Percentiles rank a stretch among this genome's conserved stretches.
phyloP scores from a whole-genome alignment of 30 jellyfish, hydroid and myxozoan genomes.

The Aurelia coerulea region DNA sequence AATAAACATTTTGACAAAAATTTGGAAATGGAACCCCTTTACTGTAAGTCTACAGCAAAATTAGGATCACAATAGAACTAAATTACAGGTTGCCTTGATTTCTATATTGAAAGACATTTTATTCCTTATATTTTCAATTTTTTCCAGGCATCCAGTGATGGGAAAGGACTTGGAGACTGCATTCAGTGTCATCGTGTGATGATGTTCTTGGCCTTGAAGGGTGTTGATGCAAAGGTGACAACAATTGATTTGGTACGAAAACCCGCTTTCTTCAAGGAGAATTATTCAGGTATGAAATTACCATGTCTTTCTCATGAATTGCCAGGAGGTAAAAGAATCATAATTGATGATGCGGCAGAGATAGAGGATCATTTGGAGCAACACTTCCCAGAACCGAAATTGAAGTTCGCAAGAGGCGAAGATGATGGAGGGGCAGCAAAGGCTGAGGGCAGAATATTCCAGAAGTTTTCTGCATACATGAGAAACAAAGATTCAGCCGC shows the following conservation, averaged over 20 bases:
- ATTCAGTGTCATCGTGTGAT: constrained; percentile 94
- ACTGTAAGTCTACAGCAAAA: too few species aligned
- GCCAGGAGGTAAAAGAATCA: constrained; percentile 64
- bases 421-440: constrained; percentile 87
- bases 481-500: constrained; percentile 82
- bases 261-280: constrained; percentile 88
- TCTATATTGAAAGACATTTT: too few species aligned
- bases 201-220: constrained; percentile 98
- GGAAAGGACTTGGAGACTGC: constrained; percentile 99
- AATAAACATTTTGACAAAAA: too few species aligned
- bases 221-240: constrained; percentile 96
- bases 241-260: constrained; percentile 94
- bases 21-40: too few species aligned
- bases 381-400: constrained; percentile 90
- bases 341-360: constrained; percentile 93
- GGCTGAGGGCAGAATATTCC: constrained; percentile 93
- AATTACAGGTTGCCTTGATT: too few species aligned
- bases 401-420: constrained; percentile 60
- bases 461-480: constrained; percentile 93
- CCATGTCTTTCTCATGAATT: constrained; percentile 91
- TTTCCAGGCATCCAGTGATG: constrained; percentile 95
- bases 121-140: background rate
- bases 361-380: constrained; percentile 90
- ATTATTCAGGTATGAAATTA: constrained; percentile 93
- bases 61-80: too few species aligned